Evolutionary conservation across 2,797 vertebrate genomes (phyloP).

Genomic region (Melanotaenia pygmaea): DNA sequence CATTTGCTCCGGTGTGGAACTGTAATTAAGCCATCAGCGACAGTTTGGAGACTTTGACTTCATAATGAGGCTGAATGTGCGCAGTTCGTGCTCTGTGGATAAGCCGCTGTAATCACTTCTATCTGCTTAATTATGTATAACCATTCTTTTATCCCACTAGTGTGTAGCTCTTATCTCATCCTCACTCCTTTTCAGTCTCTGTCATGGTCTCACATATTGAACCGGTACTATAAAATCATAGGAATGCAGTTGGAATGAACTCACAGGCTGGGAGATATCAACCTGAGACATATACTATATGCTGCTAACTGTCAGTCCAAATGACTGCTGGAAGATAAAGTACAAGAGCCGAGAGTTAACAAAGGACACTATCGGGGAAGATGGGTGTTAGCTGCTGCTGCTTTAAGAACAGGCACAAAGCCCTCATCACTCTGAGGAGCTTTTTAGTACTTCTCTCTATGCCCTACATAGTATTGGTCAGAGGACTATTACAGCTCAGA

Average conservation of each 20-base stretch:
- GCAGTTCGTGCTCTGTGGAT: conserved; percentile 79
- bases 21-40: conserved; percentile 85
- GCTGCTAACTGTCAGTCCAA: conserved; percentile 43
- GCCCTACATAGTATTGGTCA: conserved; percentile 14
- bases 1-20: conserved; percentile 76
- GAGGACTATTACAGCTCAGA: conserved; percentile 21
- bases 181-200: conserved; percentile 43
- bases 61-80: conserved; percentile 82
- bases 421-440: conserved; percentile 16
- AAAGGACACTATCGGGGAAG: conserved; percentile 33
- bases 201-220: conserved; percentile 49
- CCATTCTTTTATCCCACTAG: conserved; percentile 77
- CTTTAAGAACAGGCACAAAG: conserved; percentile 31
- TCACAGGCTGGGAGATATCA: conserved; percentile 32
- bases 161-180: conserved; percentile 63
- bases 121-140: conserved; percentile 88
- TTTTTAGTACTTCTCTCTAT: conserved; percentile 33
- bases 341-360: conserved; percentile 35
- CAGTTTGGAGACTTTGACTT: conserved; percentile 85
- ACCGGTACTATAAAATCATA: conserved; percentile 35
- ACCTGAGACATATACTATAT: conserved; percentile 36
- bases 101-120: conserved; percentile 85
- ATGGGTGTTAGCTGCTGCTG: conserved; percentile 23
- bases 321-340: conserved; percentile 52
- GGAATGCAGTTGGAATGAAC: conserved; percentile 18